Evolutionary conservation across 1,140 invertebrate species (phyloP).

Genomic region (Amphibalanus amphitrite): DNA sequence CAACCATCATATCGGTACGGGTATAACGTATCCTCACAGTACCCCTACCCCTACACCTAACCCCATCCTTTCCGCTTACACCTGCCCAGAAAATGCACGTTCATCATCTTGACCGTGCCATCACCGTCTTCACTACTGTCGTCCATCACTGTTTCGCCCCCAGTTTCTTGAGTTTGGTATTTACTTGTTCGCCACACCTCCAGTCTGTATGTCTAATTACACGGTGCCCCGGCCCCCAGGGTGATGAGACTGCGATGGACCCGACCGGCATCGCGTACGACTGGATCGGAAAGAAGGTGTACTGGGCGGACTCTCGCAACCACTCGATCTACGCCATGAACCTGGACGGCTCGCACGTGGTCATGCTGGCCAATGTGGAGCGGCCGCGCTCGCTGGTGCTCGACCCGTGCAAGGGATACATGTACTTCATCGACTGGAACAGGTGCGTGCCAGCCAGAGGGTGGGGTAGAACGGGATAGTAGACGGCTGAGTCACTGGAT

Average conservation of each 20-base stretch:
- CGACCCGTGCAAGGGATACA: conserved; percentile 80
- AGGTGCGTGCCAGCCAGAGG: not conserved
- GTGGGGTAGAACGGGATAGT: too few relatives aligned
- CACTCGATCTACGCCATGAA: conserved; percentile 92
- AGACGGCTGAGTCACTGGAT: too few relatives aligned
- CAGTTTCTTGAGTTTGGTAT: too few relatives aligned
- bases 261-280: conserved; percentile 92
- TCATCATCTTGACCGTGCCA: too few relatives aligned
- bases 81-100: too few relatives aligned
- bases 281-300: conserved; percentile 91
- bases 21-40: too few relatives aligned
- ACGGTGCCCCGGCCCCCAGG: not conserved
- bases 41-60: too few relatives aligned
- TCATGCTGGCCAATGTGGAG: conserved; percentile 85
- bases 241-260: not conserved
- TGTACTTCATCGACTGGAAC: conserved; percentile 21
- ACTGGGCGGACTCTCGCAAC: conserved; percentile 91
- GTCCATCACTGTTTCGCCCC: too few relatives aligned
- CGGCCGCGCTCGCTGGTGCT: conserved; percentile 86
- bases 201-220: too few relatives aligned
- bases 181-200: too few relatives aligned
- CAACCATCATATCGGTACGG: conserved; percentile 17
- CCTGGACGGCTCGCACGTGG: conserved; percentile 63
- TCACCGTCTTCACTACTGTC: too few relatives aligned
- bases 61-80: too few relatives aligned